Conservation (phyloP, 2,113 vertebrate species). For the Trichechus manatus region DNA sequence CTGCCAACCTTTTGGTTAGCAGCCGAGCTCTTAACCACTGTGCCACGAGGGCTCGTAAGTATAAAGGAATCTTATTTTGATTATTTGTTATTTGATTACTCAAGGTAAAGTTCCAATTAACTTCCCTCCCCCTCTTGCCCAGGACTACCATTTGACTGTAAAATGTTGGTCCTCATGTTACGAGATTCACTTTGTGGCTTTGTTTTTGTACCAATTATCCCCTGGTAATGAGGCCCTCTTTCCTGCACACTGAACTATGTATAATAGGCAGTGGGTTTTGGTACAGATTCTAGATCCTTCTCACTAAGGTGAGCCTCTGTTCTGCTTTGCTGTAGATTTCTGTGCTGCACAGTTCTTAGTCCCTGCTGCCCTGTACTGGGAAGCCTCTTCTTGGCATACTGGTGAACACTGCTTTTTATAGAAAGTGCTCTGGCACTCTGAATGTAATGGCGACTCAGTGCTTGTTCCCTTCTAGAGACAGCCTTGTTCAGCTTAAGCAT, state of each 20-base stretch:
- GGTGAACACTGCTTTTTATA: neutral
- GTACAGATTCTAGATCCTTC: neutral
- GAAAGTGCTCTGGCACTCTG: neutral
- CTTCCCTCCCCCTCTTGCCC: fast-evolving
- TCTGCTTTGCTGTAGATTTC: constrained; percentile 24
- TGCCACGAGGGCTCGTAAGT: too few relatives aligned
- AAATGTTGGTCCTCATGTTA: neutral
- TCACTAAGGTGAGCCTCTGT: neutral
- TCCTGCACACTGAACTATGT: neutral
- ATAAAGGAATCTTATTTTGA: constrained; percentile 1
- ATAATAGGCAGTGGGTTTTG: neutral
- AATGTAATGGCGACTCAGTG: neutral
- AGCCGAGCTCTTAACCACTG: too few relatives aligned
- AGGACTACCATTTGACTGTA: neutral
- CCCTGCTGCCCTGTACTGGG: neutral
- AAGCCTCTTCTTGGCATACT: neutral
- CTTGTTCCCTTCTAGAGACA: neutral
- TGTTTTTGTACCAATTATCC: neutral
- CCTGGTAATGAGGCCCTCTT: neutral
- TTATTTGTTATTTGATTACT: constrained; percentile 47
- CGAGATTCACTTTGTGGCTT: neutral
- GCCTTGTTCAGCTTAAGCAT: constrained; percentile 33
- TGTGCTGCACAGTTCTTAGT: neutral
- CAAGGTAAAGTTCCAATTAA: neutral
- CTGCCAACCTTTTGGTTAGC: too few relatives aligned